phyloP scores from a whole-genome alignment of 2,797 vertebrate genomes.

The Lepus oiostolus region DNA sequence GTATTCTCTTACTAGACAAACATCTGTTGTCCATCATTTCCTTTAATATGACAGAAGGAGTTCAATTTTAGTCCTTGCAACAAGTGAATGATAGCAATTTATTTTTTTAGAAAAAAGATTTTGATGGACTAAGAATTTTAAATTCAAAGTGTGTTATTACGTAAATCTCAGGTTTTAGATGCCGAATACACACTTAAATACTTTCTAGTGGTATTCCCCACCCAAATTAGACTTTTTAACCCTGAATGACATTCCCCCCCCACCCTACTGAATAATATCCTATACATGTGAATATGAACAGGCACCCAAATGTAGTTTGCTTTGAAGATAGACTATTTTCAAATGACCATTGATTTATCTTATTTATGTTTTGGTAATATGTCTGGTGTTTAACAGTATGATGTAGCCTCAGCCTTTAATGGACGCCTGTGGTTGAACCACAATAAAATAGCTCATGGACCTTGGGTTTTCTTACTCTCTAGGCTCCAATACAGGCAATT shows the following conservation, averaged over 20 bases:
- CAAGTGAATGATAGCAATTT: neutral
- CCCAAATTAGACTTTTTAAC: neutral
- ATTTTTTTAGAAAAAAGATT: neutral
- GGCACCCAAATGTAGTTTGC: neutral
- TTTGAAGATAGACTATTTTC: conserved; percentile 26
- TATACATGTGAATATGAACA: neutral
- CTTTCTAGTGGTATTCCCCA: neutral
- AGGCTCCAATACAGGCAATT: conserved; percentile 64
- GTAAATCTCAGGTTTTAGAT: neutral
- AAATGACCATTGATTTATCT: conserved; percentile 71
- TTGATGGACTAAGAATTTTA: neutral
- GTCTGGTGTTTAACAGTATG: conserved; percentile 61
- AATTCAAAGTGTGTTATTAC: neutral
- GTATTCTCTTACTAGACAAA: neutral
- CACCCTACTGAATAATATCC: neutral
- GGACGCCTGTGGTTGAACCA: conserved; percentile 68
- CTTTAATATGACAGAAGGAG: neutral
- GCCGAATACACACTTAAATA: neutral
- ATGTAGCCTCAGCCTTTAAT: conserved; percentile 70
- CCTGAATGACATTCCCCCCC: too few relatives aligned
- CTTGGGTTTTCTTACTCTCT: conserved; percentile 63
- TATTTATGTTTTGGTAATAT: conserved; percentile 52
- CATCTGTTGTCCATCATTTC: neutral
- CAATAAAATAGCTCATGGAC: conserved; percentile 38
- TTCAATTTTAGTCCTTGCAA: conserved; percentile 21